Base-by-base conservation (phyloP, 2,797 vertebrate species). In the Gymnothorax reevesii region DNA sequence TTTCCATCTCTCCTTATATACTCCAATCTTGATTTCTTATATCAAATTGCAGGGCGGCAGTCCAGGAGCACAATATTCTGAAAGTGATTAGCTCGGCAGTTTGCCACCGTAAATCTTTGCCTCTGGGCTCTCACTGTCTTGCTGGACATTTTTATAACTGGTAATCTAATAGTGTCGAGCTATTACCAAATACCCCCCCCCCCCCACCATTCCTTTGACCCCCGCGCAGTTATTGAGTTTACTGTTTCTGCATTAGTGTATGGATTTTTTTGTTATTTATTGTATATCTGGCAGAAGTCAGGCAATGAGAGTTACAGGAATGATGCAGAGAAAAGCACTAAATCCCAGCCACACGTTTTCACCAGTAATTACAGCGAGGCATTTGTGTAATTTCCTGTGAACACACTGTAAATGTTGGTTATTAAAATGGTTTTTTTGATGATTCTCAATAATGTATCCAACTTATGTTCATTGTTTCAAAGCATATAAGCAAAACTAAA, bases 141-240 rank as follows among this genome's bases (percentile, higher is more conserved):
- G 69, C 87, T 66, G 57, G 75, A 62, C 82, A 86, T 86, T 91
- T 87, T 77, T 83, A 77, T 83, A 84, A 86, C 86, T 60, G 86
- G 80, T 89, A 87, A 90, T 90, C 88, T 89, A 88, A 88, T 91
- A 84, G 20, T 42, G 84, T 69, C 54, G 87, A 82, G 89, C 66
- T 64, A 84, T 89, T 87, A 87, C 84, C 86, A 82, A 66, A 79
- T 87, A 84, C 84, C 82, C 83, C 86, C 86, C 86, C 64, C 82
- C 83, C 86, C 86, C 86, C 64, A 57, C 66, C 64, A 55, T 86
- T 82, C 83, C 83, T 64, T 77, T 89, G 88, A 89, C 86, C 82
- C 25, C 59, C 79, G 89, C 88, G 86, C 82, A 55, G 86, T 86
- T 85, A 87, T 89, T 82, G 85, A 84, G 83, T 88, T 89, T 89